phyloP scores from a whole-genome alignment of 2,888 invertebrate species.

The Dermolepida albohirtum region DNA sequence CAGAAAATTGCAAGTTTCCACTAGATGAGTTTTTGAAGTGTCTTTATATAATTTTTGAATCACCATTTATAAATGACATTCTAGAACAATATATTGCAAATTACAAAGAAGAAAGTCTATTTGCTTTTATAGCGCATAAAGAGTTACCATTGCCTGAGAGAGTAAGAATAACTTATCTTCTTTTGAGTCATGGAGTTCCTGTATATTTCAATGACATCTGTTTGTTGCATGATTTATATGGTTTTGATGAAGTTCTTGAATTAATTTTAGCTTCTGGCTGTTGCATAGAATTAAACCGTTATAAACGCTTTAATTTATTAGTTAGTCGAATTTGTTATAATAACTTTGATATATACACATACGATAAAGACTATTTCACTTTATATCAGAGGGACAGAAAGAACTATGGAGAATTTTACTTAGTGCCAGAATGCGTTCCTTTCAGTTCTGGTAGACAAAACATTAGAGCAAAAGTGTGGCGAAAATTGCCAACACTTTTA shows the following conservation, averaged over 20 bases:
- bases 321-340: constrained; percentile 24
- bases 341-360: constrained; percentile 12
- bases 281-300: constrained; percentile 1
- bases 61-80: constrained; percentile 5
- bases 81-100: constrained; percentile 8
- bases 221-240: constrained; percentile 25
- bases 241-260: constrained; percentile 25
- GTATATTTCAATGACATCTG: constrained; percentile 27
- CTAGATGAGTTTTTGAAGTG: constrained; percentile 17
- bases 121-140: constrained; percentile 13
- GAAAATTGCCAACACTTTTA: constrained; percentile 8
- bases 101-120: constrained; percentile 21
- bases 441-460: neutral
- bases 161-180: constrained; percentile 9
- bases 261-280: constrained; percentile 17
- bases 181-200: constrained; percentile 25
- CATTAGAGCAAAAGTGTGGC: neutral
- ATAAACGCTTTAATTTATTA: constrained; percentile 26
- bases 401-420: constrained; percentile 8
- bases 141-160: constrained; percentile 2
- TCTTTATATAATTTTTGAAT: constrained; percentile 29
- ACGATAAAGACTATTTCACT: constrained; percentile 22
- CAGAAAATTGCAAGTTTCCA: constrained; percentile 1
- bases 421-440: constrained; percentile 3
- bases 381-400: constrained; percentile 21